These are phyloP conservation scores for Hemichromis elongatus DNA, from an alignment of 2,113 vertebrate genomes.

Conservation along the genomic window DNA sequence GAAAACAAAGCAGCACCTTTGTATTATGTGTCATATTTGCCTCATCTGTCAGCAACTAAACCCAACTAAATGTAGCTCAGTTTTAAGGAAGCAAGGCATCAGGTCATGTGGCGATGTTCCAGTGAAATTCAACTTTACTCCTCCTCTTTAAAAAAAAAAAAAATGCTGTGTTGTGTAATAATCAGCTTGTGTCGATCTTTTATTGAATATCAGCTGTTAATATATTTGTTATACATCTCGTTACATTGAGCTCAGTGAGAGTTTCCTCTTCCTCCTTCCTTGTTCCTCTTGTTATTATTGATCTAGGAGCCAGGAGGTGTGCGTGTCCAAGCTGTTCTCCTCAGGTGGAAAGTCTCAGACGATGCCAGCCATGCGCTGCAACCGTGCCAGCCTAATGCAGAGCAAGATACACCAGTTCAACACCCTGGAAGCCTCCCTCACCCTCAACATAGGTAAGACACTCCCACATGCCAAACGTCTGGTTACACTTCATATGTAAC, in stretches of 20 bases:
- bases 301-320: conserved; percentile 82
- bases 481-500: not conserved
- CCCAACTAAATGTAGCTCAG: not conserved
- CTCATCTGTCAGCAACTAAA: not conserved
- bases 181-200: not conserved
- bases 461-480: not conserved
- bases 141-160: not conserved
- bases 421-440: conserved; percentile 89
- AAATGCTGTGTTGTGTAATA: not conserved
- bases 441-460: conserved; percentile 85
- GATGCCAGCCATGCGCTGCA: conserved; percentile 86
- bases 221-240: too few relatives aligned
- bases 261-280: not conserved
- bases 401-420: conserved; percentile 86
- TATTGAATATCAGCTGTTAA: not conserved
- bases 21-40: not conserved
- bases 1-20: not conserved
- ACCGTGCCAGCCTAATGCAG: conserved; percentile 81
- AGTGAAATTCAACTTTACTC: not conserved
- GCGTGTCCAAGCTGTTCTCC: conserved; percentile 79
- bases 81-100: not conserved
- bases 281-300: not conserved
- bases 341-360: conserved; percentile 90
- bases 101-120: not conserved
- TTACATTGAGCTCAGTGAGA: not conserved